phyloP scores from a whole-genome alignment of 2,888 invertebrate species.

The Alviniconcha strummeri region DNA sequence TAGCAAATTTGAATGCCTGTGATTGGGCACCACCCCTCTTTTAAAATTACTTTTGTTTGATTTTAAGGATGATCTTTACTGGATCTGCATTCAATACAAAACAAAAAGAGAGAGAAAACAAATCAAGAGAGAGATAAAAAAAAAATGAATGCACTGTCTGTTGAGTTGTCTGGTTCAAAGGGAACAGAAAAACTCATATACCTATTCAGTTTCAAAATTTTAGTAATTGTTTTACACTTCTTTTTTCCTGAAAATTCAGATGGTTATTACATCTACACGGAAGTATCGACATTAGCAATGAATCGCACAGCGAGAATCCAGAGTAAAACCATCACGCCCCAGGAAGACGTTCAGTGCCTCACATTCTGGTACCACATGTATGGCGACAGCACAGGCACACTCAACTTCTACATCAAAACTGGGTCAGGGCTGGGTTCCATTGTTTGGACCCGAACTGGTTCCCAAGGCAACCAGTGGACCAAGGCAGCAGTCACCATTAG shows the following conservation, averaged over 20 bases:
- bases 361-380: constrained; percentile 70
- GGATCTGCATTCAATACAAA: too few species aligned
- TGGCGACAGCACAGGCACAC: constrained; percentile 55
- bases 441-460: constrained; percentile 60
- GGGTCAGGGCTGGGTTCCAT: constrained; percentile 45
- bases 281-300: constrained; percentile 76
- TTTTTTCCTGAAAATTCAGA: constrained; percentile 23
- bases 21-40: too few species aligned
- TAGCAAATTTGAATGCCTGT: too few species aligned
- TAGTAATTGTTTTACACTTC: neutral
- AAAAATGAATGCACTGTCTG: too few species aligned
- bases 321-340: constrained; percentile 44
- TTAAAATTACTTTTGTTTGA: too few species aligned
- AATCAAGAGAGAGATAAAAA: too few species aligned
- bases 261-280: constrained; percentile 55
- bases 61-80: too few species aligned
- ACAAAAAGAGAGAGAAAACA: too few species aligned
- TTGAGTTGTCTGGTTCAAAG: too few species aligned
- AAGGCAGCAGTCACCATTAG: constrained; percentile 52
- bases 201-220: too few species aligned
- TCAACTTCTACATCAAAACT: constrained; percentile 57
- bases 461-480: constrained; percentile 61
- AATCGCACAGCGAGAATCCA: constrained; percentile 76
- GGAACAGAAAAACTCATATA: too few species aligned
- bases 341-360: constrained; percentile 50